Percentiles rank a stretch among this genome's conserved stretches.
Conservation (phyloP, 1,140 invertebrate species). For the Mya arenaria region DNA sequence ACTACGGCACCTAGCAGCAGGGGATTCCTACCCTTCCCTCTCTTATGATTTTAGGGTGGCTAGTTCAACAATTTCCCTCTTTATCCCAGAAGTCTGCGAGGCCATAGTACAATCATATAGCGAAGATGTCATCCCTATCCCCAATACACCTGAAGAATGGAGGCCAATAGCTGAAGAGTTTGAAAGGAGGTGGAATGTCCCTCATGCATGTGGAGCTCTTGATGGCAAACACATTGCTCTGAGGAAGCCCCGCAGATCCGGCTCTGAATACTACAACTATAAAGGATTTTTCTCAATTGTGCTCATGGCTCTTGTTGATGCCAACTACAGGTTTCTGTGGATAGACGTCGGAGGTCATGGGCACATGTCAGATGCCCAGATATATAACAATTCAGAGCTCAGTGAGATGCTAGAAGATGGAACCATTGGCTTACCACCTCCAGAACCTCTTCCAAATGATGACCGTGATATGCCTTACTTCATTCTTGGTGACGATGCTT, state of each 20-base stretch:
- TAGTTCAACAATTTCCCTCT: conserved; percentile 12
- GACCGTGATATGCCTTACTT: conserved; percentile 48
- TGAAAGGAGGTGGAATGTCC: conserved; percentile 33
- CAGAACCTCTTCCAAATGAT: conserved; percentile 37
- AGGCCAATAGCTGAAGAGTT: conserved; percentile 24
- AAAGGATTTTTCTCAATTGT: conserved; percentile 38
- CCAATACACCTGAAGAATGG: conserved; percentile 52
- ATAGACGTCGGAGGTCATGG: conserved; percentile 52
- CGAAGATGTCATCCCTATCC: conserved; percentile 3
- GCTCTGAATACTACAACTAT: conserved; percentile 22
- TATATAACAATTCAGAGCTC: conserved; percentile 36
- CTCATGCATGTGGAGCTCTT: conserved; percentile 48
- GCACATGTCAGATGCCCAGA: conserved; percentile 26
- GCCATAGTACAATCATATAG: conserved; percentile 49
- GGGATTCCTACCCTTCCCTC: conserved; percentile 39
- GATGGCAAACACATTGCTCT: conserved; percentile 52
- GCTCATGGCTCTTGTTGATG: conserved; percentile 37
- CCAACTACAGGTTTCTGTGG: conserved; percentile 36
- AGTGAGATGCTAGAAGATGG: conserved; percentile 49
- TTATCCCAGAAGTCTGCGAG: conserved; percentile 45
- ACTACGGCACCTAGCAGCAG: conserved; percentile 40
- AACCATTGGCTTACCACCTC: conserved; percentile 60
- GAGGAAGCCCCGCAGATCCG: conserved; percentile 16
- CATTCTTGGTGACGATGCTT: conserved; percentile 68
- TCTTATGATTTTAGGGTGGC: conserved; percentile 43